Evolutionary conservation across 2,797 vertebrate species (phyloP), one percentile per base, ranked within the genome.

Genomic region (Sebastes taczanowskii): DNA sequence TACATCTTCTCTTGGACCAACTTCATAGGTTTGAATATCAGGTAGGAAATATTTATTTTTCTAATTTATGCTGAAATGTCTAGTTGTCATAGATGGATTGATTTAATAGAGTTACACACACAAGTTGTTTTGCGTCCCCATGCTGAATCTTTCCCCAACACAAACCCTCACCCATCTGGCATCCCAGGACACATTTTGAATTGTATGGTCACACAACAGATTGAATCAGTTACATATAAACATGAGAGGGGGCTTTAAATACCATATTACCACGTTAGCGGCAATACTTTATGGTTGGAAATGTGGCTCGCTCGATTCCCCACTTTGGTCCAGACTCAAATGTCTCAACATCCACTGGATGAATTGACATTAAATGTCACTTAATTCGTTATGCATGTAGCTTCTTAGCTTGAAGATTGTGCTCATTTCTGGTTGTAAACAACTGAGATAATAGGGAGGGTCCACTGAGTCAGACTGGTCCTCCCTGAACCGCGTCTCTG

Each of bases 1-100:
- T 99, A 99, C 95, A 97, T 99, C 92, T 99, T 99, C 94, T 97
- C 97, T 1, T 99, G 98, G 98, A 97, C 96, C 7, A 99, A 99
- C 92, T 99, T 99, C 93, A 95, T 99, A 68, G 98, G 98, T 53
- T 93, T 99, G 92, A 99, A 99, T 93, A 99, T 99, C 93, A 99
- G 98, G 98, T 99, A 94, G 52, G 76, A 65, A 42, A 20, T 10
- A 18, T 7, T 67, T 6, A 6, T 62, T 79, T 49, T 46, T 46
- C 0, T 46, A 1, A 22, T 46, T 1, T 13, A 23, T 56, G 18
- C 14, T 34, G 11, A 62, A 34, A 38, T 16, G 14, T 49, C 4
- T 10, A 27, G 13, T 32, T 55, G 9, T 22, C 1, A 56, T 16
- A 30, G 38, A 42, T 4, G 6, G 18, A 55, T 9, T 11, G 8